Base-by-base conservation (phyloP, 2,888 invertebrate species). In the Drosophila neonasuta region DNA sequence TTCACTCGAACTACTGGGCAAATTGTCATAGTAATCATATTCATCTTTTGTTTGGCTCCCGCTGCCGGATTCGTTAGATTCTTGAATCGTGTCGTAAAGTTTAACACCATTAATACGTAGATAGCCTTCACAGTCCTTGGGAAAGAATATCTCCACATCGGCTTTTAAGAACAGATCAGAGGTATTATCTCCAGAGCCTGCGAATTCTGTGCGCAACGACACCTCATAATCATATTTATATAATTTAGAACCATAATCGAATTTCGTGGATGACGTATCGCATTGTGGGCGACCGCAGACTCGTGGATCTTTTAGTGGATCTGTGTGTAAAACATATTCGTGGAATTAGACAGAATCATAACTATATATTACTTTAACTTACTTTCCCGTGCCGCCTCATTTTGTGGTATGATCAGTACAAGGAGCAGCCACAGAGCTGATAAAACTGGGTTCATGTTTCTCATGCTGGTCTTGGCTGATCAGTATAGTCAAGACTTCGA, bases 191-290 rank as follows among this genome's bases (percentile, higher is more conserved):
- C 94, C 95, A 2, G 94, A 94, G 0, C 95, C 95, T 62, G 92
- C 92, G 79, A 95, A 95, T 82, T 94, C 93, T 0, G 95, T 94
- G 66, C 93, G 93, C n/a, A 95, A 92, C 79, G 94, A 93, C 8
- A 95, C 93, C 77, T 92, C 93, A 88, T 96, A 96, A 50, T 93
- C 93, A 91, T 96, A 96, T 81, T 93, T 92, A 88, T 96, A 95
- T 6, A 88, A 65, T 30, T 76, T 74, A 8, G 88, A 85, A 10
- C 65, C 76, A 54, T 89, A 91, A 7, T 70, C 83, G 46, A 91
- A 91, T 76, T 91, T 91, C 0, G 36, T n/a, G 4, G 36, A 36
- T 36, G 36, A 5, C 2, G 51, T 24, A 86, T 92, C 92, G 88
- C 95, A 95, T 74, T 92, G 91, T 36, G 95, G 95, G 49, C 93